Base-by-base conservation (phyloP, 92 coral and sea anemone species). In the Parazoanthus swiftii region DNA sequence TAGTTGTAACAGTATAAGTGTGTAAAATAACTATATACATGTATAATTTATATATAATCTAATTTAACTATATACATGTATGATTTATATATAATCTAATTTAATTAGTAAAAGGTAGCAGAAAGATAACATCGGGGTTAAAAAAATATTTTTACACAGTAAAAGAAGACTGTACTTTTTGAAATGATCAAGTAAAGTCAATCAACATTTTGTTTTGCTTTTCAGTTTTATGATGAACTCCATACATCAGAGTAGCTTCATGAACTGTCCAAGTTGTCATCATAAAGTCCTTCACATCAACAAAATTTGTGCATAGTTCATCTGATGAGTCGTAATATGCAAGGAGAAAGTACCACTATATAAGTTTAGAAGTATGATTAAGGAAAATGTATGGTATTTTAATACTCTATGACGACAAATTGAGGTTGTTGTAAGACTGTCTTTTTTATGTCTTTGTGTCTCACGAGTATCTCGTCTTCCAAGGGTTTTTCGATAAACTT, bases 171-270 rank as follows among this genome's bases (percentile, higher is more conserved):
- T 54, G 59, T 54, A 54, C 59, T 54, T 54, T 51, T 54, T 54
- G 20, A 54, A 54, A 11, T 54, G 59, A 54, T 54, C 59, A 13
- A 48, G 18, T 13, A 54, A 11, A 54, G 3, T 54, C 11, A 54
- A 54, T 54, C 59, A 54, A 54, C 59, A 0, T 58, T 35, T 63
- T 21, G 18, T 51, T 33, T 59, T 39, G 1, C 38, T 74, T 85
- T 86, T 80, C 87, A 90, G 92, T 88, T 90, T 90, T 90, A 80
- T 54, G 68, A 56, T 54, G 92, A 90, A 73, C 89, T 85, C 18
- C 72, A 79, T 36, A 46, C 44, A 18, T 35, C 38, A 16, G 75
- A 86, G 71, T 50, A 54, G 86, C 63, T 38, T 54, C 83, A 78
- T 58, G 37, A 33, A 80, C 39, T 54, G 76, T 73, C 77, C 25